These are phyloP conservation scores for Holacanthella duospinosa DNA, from an alignment of 2,888 invertebrate genomes.

Conservation along the genomic window DNA sequence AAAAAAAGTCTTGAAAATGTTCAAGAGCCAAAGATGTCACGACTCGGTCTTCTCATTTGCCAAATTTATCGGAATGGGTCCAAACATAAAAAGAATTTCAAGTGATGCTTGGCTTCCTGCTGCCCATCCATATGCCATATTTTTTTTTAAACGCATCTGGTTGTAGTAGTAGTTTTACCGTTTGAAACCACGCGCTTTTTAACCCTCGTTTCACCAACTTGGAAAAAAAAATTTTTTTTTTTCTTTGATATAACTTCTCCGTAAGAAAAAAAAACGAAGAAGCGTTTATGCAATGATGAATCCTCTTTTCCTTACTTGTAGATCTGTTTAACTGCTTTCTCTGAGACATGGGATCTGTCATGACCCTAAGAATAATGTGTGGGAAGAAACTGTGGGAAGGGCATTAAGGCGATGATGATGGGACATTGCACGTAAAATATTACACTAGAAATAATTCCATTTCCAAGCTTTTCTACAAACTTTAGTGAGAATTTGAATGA, in stretches of 20 bases:
- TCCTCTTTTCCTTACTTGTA: constrained; percentile 4
- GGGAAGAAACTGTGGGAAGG: neutral
- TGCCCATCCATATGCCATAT: neutral
- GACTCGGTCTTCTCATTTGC: constrained; percentile 10
- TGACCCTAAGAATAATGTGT: neutral
- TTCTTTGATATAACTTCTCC: too few species aligned
- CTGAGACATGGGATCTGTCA: neutral
- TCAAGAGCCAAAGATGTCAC: constrained; percentile 14
- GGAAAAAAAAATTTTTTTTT: too few species aligned
- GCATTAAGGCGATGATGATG: neutral
- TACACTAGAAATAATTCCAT: neutral
- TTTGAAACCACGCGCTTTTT: neutral
- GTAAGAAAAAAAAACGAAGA: too few species aligned
- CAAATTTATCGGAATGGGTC: constrained; percentile 16
- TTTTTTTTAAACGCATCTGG: neutral
- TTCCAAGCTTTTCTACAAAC: neutral
- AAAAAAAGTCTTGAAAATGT: neutral
- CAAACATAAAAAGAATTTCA: constrained; percentile 16
- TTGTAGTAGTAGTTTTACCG: neutral
- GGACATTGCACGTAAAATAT: neutral
- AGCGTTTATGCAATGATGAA: neutral
- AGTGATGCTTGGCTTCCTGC: constrained; percentile 5
- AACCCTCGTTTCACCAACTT: too few species aligned
- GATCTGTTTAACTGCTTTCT: neutral
- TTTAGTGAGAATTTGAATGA: neutral